Percentiles rank a stretch among this genome's conserved stretches.
phyloP scores from a whole-genome alignment of 2,113 vertebrate genomes.

The Planiliza haematocheilus region DNA sequence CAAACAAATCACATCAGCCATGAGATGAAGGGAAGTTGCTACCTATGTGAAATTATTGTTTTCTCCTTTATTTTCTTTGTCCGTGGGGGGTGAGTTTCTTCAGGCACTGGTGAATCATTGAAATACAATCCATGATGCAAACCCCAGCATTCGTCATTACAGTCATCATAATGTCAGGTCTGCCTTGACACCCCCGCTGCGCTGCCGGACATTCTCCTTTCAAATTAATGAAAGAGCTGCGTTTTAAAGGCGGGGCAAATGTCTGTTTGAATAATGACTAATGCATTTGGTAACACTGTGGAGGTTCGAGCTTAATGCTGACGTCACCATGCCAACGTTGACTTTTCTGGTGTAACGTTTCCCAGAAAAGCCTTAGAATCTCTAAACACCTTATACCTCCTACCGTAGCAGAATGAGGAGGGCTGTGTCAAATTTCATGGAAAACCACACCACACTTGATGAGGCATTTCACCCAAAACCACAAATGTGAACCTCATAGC shows the following conservation, averaged over 20 bases:
- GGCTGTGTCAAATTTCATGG: background rate
- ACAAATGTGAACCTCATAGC: background rate
- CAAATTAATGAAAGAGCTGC: background rate
- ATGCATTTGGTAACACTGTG: background rate
- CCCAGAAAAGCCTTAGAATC: background rate
- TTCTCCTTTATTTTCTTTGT: background rate
- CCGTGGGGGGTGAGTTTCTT: background rate
- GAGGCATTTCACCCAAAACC: background rate
- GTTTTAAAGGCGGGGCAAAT: no score
- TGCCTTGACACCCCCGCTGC: background rate
- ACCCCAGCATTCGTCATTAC: no score
- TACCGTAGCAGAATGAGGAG: background rate
- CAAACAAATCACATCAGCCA: no score
- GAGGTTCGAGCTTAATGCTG: background rate
- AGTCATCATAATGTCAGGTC: no score
- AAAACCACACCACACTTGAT: background rate
- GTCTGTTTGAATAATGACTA: background rate
- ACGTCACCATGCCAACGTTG: background rate
- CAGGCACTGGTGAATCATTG: background rate
- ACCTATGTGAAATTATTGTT: no score
- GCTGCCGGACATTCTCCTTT: background rate
- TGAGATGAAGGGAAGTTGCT: no score
- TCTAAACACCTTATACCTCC: background rate
- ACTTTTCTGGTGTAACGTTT: no score
- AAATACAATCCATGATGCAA: no score